Conservation (phyloP, 1,140 invertebrate genomes). For the Drosophila ambigua region DNA sequence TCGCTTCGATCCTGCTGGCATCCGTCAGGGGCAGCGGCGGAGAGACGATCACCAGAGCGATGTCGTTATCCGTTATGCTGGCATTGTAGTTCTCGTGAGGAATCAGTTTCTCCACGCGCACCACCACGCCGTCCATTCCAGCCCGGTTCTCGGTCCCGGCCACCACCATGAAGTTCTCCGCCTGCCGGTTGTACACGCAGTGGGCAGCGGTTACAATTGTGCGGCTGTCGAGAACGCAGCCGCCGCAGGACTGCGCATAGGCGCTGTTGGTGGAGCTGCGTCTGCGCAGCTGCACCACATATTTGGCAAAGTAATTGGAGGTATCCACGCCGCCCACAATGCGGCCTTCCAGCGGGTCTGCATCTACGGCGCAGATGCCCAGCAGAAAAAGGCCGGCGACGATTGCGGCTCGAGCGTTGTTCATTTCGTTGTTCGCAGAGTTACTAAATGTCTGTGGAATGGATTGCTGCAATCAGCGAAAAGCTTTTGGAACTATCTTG, state of each 20-base stretch:
- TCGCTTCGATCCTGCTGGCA: conserved; percentile 28
- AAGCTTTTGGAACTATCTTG: conserved; percentile 31
- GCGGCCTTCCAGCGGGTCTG: conserved; percentile 30
- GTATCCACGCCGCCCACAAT: conserved; percentile 62
- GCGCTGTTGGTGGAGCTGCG: conserved; percentile 33
- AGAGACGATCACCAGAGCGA: conserved; percentile 61
- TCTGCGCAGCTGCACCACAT: conserved; percentile 63
- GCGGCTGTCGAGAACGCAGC: conserved; percentile 30
- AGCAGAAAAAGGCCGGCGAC: conserved; percentile 7
- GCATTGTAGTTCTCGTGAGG: conserved; percentile 66
- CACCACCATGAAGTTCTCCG: conserved; percentile 57
- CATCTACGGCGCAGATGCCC: background rate
- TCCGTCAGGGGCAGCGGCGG: conserved; percentile 44
- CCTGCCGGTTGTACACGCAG: conserved; percentile 79
- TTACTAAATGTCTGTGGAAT: conserved; percentile 45
- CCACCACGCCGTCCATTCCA: conserved; percentile 58
- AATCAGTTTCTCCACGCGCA: conserved; percentile 53
- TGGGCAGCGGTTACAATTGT: conserved; percentile 86
- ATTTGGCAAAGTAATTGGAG: conserved; percentile 37
- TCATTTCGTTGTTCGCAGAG: conserved; percentile 56
- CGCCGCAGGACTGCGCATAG: conserved; percentile 54
- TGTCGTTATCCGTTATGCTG: conserved; percentile 63
- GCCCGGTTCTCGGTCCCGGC: conserved; percentile 51
- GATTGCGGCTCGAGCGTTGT: conserved; percentile 36
- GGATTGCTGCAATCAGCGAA: conserved; percentile 14